Evolutionary conservation across 2,888 invertebrate species (phyloP).

Genomic region (Proisotoma minuta): DNA sequence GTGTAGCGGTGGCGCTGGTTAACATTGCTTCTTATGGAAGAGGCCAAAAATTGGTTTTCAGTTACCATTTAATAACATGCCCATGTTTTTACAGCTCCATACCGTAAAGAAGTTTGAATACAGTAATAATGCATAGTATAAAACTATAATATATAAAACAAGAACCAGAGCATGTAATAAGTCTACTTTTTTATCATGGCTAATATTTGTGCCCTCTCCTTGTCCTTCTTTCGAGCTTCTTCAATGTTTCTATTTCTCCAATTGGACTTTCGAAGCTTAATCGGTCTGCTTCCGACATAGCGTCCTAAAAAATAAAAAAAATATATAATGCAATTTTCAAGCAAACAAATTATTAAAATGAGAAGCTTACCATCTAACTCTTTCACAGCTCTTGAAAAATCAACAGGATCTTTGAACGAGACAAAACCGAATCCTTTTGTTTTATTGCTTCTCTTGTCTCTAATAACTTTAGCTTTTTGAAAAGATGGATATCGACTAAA

Average conservation of each 20-base stretch:
- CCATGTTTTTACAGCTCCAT: too few species aligned
- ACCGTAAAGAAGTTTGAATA: too few species aligned
- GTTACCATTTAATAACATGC: too few species aligned
- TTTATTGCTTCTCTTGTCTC: slow-evolving; percentile 95
- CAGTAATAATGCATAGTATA: too few species aligned
- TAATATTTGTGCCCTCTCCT: slow-evolving; percentile 60
- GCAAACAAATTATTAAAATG: neutral
- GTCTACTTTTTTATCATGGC: slow-evolving; percentile 34
- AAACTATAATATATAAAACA: too few species aligned
- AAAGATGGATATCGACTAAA: slow-evolving; percentile 93
- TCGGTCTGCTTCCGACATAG: slow-evolving; percentile 97
- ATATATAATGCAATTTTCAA: neutral
- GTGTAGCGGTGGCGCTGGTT: too few species aligned
- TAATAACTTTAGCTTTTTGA: slow-evolving; percentile 85
- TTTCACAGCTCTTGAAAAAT: slow-evolving; percentile 96
- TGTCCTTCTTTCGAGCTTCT: slow-evolving; percentile 89
- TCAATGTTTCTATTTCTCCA: slow-evolving; percentile 94
- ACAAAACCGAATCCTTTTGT: slow-evolving; percentile 99
- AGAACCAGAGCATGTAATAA: too few species aligned
- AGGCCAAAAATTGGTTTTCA: too few species aligned
- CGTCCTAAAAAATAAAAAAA: slow-evolving; percentile 58
- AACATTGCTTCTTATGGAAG: too few species aligned
- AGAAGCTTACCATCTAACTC: slow-evolving; percentile 94
- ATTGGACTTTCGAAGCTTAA: slow-evolving; percentile 91
- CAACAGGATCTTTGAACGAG: slow-evolving; percentile 94